These are phyloP conservation scores for Drosophila equinoxialis DNA, from an alignment of 1,140 invertebrate genomes.

Conservation along the genomic window DNA sequence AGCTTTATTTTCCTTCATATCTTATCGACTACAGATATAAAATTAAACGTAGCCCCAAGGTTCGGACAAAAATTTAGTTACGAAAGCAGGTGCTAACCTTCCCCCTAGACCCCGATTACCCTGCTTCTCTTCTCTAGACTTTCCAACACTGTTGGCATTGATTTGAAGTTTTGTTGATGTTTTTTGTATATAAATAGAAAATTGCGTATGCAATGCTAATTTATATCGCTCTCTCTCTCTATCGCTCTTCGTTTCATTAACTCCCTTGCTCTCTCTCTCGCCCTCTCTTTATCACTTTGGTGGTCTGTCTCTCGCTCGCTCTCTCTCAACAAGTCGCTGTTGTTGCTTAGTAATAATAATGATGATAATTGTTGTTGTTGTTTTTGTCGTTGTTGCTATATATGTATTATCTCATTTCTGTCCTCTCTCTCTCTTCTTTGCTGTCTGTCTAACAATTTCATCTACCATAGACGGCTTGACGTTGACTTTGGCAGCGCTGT, in stretches of 20 bases:
- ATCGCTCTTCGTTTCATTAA: slow-evolving; percentile 16
- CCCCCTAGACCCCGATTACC: not conserved
- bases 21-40: slow-evolving; percentile 13
- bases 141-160: slow-evolving; percentile 43
- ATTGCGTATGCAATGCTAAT: slow-evolving; percentile 82
- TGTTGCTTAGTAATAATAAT: slow-evolving; percentile 70
- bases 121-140: not conserved
- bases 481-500: slow-evolving; percentile 27
- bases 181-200: slow-evolving; percentile 82
- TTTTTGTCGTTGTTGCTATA: slow-evolving; percentile 43
- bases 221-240: slow-evolving; percentile 33
- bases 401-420: slow-evolving; percentile 68
- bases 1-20: slow-evolving; percentile 13
- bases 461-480: slow-evolving; percentile 50
- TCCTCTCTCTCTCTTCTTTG: slow-evolving; percentile 30
- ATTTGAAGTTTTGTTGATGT: slow-evolving; percentile 49
- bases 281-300: slow-evolving; percentile 17
- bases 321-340: slow-evolving; percentile 70
- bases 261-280: slow-evolving; percentile 17
- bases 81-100: slow-evolving; percentile 53
- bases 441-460: slow-evolving; percentile 15
- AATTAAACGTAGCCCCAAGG: slow-evolving; percentile 1
- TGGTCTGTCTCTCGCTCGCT: slow-evolving; percentile 9
- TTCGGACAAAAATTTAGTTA: slow-evolving; percentile 49
- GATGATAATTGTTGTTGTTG: slow-evolving; percentile 12